Conservation (phyloP, 2,888 invertebrate species). For the Emmelina monodactyla region DNA sequence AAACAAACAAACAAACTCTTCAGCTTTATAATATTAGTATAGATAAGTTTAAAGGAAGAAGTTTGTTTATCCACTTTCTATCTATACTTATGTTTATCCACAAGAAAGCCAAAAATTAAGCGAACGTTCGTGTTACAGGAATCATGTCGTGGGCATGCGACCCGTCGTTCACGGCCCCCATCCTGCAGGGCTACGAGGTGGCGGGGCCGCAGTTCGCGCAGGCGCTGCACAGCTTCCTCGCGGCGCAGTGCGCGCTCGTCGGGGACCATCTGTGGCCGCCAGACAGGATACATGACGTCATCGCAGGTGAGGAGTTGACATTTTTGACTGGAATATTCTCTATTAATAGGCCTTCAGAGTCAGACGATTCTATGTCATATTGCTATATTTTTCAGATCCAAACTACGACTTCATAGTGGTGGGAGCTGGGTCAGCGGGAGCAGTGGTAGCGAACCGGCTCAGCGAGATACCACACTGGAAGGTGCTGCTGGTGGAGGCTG, state of each 20-base stretch:
- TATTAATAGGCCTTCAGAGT: no score
- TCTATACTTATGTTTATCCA: no score
- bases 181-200: slow-evolving; percentile 36
- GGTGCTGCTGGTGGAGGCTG: slow-evolving; percentile 69
- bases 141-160: slow-evolving; percentile 47
- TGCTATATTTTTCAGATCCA: slow-evolving; percentile 35
- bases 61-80: no score
- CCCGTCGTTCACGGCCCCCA: slow-evolving; percentile 28
- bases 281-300: slow-evolving; percentile 47
- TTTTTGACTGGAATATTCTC: no score
- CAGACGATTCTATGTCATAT: no score
- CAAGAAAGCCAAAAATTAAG: no score
- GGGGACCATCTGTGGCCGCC: slow-evolving; percentile 64
- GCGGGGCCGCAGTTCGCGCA: slow-evolving; percentile 62
- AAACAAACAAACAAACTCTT: no score
- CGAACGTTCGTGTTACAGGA: no score
- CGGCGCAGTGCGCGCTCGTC: slow-evolving; percentile 67
- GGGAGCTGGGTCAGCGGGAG: slow-evolving; percentile 71
- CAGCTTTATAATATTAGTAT: no score
- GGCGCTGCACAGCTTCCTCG: slow-evolving; percentile 65
- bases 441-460: slow-evolving; percentile 68
- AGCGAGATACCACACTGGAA: slow-evolving; percentile 66
- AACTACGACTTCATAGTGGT: slow-evolving; percentile 70
- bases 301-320: slow-evolving; percentile 35
- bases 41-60: no score